phyloP scores from a whole-genome alignment of 2,113 vertebrate species.

The Nycticryphes semicollaris region DNA sequence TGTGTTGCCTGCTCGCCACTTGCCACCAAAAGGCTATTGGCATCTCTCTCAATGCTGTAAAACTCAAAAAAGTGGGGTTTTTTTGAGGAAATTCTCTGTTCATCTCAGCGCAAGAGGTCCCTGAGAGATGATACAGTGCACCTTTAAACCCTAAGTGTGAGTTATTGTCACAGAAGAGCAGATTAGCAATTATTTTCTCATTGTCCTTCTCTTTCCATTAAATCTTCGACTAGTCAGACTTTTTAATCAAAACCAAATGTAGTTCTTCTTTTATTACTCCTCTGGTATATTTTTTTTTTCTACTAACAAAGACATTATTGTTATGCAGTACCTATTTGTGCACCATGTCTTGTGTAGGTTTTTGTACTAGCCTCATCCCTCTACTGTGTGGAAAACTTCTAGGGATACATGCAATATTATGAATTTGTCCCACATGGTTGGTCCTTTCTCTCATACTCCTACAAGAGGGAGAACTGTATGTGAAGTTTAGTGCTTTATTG shows the following conservation, averaged over 20 bases:
- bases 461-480: background rate
- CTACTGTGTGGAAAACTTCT: background rate
- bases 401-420: background rate
- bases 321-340: background rate
- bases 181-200: background rate
- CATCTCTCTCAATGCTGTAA: background rate
- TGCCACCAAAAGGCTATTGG: background rate
- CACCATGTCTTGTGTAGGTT: background rate
- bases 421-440: background rate
- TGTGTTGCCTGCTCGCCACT: background rate
- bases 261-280: background rate
- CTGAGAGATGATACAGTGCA: background rate
- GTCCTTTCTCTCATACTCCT: background rate
- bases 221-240: background rate
- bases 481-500: background rate
- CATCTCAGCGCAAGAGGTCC: background rate
- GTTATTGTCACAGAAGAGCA: background rate
- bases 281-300: background rate
- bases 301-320: background rate
- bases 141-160: background rate
- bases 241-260: background rate
- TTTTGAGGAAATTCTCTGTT: background rate
- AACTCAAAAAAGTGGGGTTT: background rate
- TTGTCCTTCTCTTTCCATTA: background rate
- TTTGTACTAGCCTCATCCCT: background rate